Evolutionary conservation across 2,113 vertebrate genomes (phyloP).

Genomic region (Meleagris gallopavo): DNA sequence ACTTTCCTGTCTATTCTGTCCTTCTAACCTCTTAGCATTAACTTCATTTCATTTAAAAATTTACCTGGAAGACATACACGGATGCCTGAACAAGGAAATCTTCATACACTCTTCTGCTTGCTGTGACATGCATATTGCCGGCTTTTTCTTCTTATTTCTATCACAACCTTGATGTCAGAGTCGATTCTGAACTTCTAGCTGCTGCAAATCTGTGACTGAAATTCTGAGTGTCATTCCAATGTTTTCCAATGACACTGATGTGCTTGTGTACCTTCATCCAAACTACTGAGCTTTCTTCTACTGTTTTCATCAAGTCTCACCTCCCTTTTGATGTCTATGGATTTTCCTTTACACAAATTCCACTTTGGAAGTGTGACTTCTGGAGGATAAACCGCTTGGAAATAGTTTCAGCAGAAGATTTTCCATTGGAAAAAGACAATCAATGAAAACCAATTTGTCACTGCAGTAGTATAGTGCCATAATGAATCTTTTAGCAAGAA

Average conservation of each 20-base stretch:
- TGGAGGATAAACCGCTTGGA: neutral
- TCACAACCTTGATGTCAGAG: neutral
- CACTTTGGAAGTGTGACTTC: neutral
- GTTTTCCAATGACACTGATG: neutral
- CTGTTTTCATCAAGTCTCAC: neutral
- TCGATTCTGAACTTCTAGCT: neutral
- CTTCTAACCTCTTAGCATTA: neutral
- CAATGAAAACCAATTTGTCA: neutral
- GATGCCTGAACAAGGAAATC: neutral
- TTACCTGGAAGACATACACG: neutral
- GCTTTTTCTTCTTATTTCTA: neutral
- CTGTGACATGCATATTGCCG: neutral
- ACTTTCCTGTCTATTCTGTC: neutral
- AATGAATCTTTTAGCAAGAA: neutral
- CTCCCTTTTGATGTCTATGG: neutral
- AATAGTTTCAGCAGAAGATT: neutral
- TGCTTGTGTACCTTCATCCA: neutral
- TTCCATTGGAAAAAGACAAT: neutral
- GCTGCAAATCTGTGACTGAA: neutral
- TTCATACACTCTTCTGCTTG: neutral
- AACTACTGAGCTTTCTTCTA: neutral
- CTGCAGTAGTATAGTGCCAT: neutral
- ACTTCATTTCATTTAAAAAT: neutral
- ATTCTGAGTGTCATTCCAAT: neutral
- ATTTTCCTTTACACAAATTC: conserved; percentile 1